Conservation (phyloP, 2,113 vertebrate genomes). For the Picathartes gymnocephalus region DNA sequence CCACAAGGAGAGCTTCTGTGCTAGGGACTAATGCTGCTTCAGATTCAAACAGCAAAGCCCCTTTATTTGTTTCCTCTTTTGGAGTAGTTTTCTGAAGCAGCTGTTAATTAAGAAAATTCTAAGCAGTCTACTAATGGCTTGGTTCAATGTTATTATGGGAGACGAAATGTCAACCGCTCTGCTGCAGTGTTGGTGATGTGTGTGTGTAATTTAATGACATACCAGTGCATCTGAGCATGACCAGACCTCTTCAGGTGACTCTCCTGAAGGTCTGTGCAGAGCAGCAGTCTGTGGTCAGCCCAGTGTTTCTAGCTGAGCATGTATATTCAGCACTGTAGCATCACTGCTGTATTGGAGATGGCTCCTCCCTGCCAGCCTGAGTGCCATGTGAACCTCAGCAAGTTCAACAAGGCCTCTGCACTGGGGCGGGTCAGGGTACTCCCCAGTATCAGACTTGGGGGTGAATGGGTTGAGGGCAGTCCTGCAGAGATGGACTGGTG, state of each 20-base stretch:
- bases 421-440: not conserved
- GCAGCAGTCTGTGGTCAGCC: not conserved
- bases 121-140: not conserved
- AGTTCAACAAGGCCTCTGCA: not conserved
- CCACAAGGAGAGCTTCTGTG: not conserved
- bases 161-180: not conserved
- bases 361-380: not conserved
- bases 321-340: not conserved
- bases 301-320: not conserved
- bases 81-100: not conserved
- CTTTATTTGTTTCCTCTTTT: not conserved
- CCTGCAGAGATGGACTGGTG: not conserved
- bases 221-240: not conserved
- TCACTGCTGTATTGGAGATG: not conserved
- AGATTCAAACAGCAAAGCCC: not conserved
- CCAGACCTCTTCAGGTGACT: not conserved
- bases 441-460: not conserved
- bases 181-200: not conserved
- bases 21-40: not conserved
- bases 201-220: not conserved
- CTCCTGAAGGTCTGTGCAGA: not conserved
- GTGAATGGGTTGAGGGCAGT: not conserved
- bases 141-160: not conserved
- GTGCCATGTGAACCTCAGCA: not conserved
- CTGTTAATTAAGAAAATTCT: not conserved